A percentile compares a stretch with the other conserved stretches of the same genome.
These are phyloP conservation scores for Thaumetopoea pityocampa DNA, from an alignment of 1,140 invertebrate genomes.

Conservation along the genomic window DNA sequence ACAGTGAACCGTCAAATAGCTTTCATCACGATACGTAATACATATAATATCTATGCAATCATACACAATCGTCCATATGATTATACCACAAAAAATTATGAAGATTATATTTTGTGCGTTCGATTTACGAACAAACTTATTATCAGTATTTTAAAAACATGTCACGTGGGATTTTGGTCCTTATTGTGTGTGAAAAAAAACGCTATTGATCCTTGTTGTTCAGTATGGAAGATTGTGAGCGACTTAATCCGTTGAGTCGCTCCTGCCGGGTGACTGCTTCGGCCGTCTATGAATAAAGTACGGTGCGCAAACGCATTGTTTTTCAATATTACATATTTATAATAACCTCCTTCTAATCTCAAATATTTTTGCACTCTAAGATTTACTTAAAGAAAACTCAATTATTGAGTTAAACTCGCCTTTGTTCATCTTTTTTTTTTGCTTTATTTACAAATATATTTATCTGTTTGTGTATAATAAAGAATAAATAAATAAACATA, in stretches of 20 bases:
- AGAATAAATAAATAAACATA: no score
- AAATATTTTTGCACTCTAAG: no score
- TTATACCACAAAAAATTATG: conserved; percentile 39
- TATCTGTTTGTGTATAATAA: no score
- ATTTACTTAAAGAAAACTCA: no score
- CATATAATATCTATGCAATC: conserved; percentile 29
- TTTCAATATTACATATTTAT: conserved; percentile 3
- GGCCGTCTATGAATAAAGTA: conserved; percentile 51
- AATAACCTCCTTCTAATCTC: no score
- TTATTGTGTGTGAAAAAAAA: conserved; percentile 26
- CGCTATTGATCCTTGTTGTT: conserved; percentile 2
- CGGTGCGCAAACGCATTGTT: conserved; percentile 24
- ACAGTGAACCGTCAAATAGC: conserved; percentile 21
- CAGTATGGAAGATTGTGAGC: conserved; percentile 19
- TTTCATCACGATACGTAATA: conserved; percentile 23
- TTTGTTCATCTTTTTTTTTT: no score
- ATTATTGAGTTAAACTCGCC: no score
- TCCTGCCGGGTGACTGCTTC: conserved; percentile 41
- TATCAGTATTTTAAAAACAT: conserved; percentile 1
- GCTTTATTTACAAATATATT: no score
- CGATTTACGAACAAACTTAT: conserved; percentile 28
- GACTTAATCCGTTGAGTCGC: conserved; percentile 38
- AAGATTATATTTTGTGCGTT: conserved; percentile 43
- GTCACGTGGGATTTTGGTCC: conserved; percentile 7
- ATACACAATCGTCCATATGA: conserved; percentile 50